Evolutionary conservation across 2,113 vertebrate genomes (phyloP).

Genomic region (Actinemys pallida): DNA sequence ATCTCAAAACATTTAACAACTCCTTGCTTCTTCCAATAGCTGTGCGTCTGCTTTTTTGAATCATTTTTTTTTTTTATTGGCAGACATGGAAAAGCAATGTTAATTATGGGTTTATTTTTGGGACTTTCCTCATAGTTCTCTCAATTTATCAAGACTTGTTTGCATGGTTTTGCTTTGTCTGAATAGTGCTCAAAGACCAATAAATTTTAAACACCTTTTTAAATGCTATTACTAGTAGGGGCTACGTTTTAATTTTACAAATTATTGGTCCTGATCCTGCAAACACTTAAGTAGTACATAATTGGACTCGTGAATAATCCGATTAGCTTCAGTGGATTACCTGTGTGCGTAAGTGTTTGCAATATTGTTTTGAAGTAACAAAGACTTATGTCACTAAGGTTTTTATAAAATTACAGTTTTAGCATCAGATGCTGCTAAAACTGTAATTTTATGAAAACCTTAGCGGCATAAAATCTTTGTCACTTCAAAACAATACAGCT

Average conservation of each 20-base stretch:
- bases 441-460: background rate
- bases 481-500: background rate
- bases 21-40: conserved; percentile 16
- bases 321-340: background rate
- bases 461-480: background rate
- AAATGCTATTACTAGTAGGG: background rate
- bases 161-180: background rate
- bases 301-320: background rate
- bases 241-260: background rate
- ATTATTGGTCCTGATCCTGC: background rate
- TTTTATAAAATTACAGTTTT: background rate
- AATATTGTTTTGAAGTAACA: background rate
- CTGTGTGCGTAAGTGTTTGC: background rate
- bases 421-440: background rate
- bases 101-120: background rate
- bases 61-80: background rate
- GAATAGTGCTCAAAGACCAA: background rate
- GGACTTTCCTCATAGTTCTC: background rate
- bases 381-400: background rate
- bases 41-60: background rate
- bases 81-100: background rate
- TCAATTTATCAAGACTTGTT: conserved; percentile 7
- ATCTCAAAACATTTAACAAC: conserved; percentile 25
- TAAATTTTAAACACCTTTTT: background rate
- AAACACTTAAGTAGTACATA: background rate